A percentile compares a stretch with the other conserved stretches of the same genome.
Evolutionary conservation across 2,888 invertebrate genomes (phyloP).

Genomic region (Lycaena phlaeas): DNA sequence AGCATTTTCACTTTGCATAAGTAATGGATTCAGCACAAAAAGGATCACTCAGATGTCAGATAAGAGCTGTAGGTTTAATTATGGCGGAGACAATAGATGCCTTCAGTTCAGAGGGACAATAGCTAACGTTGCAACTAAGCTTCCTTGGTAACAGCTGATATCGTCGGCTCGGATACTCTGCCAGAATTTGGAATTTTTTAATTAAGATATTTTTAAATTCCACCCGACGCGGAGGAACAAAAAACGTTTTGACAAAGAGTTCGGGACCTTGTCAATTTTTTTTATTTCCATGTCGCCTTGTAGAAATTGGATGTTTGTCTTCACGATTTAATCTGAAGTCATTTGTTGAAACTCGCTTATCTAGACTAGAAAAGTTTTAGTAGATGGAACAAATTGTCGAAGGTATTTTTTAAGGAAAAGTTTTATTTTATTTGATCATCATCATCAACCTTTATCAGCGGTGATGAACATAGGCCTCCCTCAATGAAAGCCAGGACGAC

Average conservation of each 20-base stretch:
- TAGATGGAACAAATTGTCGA: too few species aligned
- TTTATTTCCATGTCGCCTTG: too few species aligned
- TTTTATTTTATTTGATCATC: too few species aligned
- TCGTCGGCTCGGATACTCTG: slow-evolving; percentile 1
- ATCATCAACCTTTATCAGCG: too few species aligned
- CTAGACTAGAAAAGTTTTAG: too few species aligned
- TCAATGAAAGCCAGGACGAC: too few species aligned
- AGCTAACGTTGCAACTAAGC: slow-evolving; percentile 7
- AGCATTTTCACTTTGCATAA: slow-evolving; percentile 10
- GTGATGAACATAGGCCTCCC: too few species aligned
- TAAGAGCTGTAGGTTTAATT: slow-evolving; percentile 17
- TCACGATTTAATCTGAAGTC: too few species aligned
- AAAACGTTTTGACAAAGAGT: background rate
- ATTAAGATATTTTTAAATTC: background rate
- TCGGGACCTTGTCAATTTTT: too few species aligned
- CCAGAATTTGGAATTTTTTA: background rate
- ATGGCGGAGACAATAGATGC: slow-evolving; percentile 17
- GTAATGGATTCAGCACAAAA: slow-evolving; percentile 10
- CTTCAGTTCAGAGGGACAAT: slow-evolving; percentile 14
- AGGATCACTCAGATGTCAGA: slow-evolving; percentile 17
- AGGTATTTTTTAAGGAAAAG: too few species aligned
- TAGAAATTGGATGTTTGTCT: too few species aligned
- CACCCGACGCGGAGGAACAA: background rate
- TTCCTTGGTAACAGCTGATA: slow-evolving; percentile 7
- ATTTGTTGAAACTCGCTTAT: too few species aligned